Evolutionary conservation across 2,797 vertebrate genomes (phyloP).

Genomic region (Phataginus tetradactyla): DNA sequence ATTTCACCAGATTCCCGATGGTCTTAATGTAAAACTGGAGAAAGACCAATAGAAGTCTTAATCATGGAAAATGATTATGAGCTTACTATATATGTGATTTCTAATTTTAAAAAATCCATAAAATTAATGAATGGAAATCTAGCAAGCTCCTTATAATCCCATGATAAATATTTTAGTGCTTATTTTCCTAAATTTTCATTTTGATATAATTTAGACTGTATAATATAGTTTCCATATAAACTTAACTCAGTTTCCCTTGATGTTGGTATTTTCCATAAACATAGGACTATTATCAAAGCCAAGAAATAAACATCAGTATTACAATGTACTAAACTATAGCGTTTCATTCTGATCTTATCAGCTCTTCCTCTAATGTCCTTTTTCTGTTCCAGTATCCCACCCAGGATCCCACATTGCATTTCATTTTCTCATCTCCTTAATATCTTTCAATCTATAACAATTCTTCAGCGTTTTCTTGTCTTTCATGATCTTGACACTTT

Average conservation of each 20-base stretch:
- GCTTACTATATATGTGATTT: not conserved
- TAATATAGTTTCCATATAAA: not conserved
- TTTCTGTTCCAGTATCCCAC: not conserved
- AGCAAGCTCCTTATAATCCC: not conserved
- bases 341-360: not conserved
- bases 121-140: not conserved
- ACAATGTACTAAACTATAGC: not conserved
- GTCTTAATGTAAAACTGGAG: not conserved
- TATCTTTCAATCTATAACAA: not conserved
- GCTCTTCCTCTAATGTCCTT: not conserved
- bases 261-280: not conserved
- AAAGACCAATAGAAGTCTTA: not conserved
- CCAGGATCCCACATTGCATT: not conserved
- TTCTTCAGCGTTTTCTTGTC: not conserved
- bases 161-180: not conserved
- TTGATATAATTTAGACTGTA: constrained; percentile 30
- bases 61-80: not conserved
- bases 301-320: not conserved
- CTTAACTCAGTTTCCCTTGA: not conserved
- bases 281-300: not conserved
- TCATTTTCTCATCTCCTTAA: not conserved
- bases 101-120: not conserved
- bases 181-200: not conserved
- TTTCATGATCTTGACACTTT: not conserved
- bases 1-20: not conserved